These are phyloP conservation scores for Butorides virescens DNA, from an alignment of 2,113 vertebrate genomes.

Conservation along the genomic window DNA sequence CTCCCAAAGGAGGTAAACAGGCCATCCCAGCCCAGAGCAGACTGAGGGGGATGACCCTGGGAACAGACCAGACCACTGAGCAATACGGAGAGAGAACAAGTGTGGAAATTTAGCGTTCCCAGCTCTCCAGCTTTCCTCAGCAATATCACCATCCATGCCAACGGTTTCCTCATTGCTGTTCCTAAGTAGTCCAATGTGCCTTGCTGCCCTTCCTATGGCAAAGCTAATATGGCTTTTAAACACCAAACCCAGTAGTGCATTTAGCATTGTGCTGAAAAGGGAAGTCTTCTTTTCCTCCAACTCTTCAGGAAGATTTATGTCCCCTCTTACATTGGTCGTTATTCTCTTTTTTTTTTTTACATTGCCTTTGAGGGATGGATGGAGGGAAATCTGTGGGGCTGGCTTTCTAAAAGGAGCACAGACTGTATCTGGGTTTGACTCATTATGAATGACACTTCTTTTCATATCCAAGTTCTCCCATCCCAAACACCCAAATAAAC, in stretches of 20 bases:
- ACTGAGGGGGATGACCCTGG: background rate
- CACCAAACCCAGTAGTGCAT: background rate
- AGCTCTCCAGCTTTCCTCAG: background rate
- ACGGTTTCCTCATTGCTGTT: background rate
- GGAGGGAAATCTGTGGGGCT: background rate
- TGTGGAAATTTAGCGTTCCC: background rate
- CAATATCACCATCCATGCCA: background rate
- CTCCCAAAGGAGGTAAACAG: background rate
- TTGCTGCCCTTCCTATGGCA: background rate
- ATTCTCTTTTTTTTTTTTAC: background rate
- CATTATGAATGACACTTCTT: background rate
- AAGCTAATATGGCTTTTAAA: background rate
- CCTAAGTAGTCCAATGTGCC: background rate
- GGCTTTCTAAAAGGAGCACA: background rate
- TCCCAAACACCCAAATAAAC: background rate
- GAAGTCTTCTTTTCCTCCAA: background rate
- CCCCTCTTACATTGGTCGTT: background rate
- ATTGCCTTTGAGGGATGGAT: background rate
- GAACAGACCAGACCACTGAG: background rate
- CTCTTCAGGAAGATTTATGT: background rate
- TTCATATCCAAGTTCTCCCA: background rate
- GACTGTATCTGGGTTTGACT: background rate
- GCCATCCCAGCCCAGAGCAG: background rate
- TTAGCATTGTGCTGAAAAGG: background rate
- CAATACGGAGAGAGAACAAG: background rate